phyloP scores from a whole-genome alignment of 2,113 vertebrate genomes.

The Climacteris rufus region DNA sequence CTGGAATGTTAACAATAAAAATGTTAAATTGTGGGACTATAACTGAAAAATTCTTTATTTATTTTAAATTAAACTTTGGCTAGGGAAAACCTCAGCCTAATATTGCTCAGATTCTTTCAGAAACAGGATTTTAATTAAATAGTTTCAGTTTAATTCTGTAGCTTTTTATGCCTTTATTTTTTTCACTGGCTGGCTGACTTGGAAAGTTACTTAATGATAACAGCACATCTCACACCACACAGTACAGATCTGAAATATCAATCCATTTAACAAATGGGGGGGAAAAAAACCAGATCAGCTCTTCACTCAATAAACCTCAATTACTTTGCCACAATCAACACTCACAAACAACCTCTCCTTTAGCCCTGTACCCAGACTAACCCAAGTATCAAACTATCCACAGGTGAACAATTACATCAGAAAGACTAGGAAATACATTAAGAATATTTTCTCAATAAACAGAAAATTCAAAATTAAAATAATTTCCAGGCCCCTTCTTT shows the following conservation, averaged over 20 bases:
- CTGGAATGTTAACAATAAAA: not conserved
- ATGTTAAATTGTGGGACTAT: not conserved
- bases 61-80: not conserved
- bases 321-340: not conserved
- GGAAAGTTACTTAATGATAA: not conserved
- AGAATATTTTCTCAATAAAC: not conserved
- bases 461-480: not conserved
- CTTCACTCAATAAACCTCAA: not conserved
- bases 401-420: not conserved
- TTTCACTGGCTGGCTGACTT: not conserved
- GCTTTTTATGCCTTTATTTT: not conserved
- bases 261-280: not conserved
- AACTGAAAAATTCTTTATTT: not conserved
- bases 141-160: not conserved
- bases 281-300: not conserved
- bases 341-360: not conserved
- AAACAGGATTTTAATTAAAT: not conserved
- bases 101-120: not conserved
- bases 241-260: not conserved
- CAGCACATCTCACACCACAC: not conserved
- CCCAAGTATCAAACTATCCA: not conserved
- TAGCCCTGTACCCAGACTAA: fast-evolving
- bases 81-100: not conserved
- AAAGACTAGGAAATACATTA: not conserved
- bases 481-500: not conserved